phyloP scores from a whole-genome alignment of 2,888 invertebrate species.

The Coenonympha arcania region DNA sequence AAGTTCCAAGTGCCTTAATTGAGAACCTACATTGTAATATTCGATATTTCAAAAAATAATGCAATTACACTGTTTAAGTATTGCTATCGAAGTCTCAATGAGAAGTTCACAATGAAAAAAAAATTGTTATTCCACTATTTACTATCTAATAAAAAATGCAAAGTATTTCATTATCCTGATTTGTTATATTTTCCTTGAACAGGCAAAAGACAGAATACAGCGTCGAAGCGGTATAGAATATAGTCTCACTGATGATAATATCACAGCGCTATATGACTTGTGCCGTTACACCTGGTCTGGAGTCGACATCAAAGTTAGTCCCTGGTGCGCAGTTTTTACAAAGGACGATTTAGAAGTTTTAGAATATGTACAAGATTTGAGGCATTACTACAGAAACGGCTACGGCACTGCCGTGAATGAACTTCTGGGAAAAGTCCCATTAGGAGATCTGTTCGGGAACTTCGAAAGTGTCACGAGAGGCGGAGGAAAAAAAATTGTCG shows the following conservation, averaged over 20 bases:
- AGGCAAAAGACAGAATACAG: slow-evolving; percentile 68
- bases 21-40: too few relatives aligned
- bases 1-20: too few relatives aligned
- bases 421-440: slow-evolving; percentile 78
- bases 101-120: too few relatives aligned
- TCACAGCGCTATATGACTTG: slow-evolving; percentile 81
- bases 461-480: slow-evolving; percentile 59
- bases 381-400: slow-evolving; percentile 77
- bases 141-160: too few relatives aligned
- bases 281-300: slow-evolving; percentile 84
- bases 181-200: slow-evolving; percentile 21
- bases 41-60: too few relatives aligned
- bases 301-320: slow-evolving; percentile 61
- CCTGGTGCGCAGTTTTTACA: slow-evolving; percentile 85
- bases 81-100: too few relatives aligned
- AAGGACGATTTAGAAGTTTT: slow-evolving; percentile 80
- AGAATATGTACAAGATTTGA: slow-evolving; percentile 84
- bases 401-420: slow-evolving; percentile 70
- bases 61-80: too few relatives aligned
- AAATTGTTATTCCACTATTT: too few relatives aligned
- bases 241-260: slow-evolving; percentile 50
- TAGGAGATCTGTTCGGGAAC: slow-evolving; percentile 77
- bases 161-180: too few relatives aligned
- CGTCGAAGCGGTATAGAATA: slow-evolving; percentile 66
- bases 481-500: slow-evolving; percentile 68